A percentile compares a stretch with the other conserved stretches of the same genome.
phyloP scores from a whole-genome alignment of 1,140 invertebrate genomes.

The Vanessa tameamea region DNA sequence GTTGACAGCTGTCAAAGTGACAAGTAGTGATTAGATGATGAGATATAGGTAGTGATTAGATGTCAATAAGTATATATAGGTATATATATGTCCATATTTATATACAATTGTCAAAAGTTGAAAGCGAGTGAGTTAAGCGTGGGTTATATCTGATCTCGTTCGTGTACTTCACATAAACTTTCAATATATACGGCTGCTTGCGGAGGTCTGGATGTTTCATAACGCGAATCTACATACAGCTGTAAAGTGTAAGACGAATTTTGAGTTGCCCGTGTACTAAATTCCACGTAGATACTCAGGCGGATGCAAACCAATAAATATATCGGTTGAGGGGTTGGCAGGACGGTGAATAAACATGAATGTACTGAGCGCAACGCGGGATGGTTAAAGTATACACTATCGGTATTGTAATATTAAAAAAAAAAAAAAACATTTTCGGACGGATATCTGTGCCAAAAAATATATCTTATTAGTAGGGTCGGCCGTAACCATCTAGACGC shows the following conservation, averaged over 20 bases:
- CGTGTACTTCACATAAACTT: not conserved
- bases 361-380: slow-evolving; percentile 40
- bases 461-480: too few species aligned
- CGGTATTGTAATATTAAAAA: not conserved
- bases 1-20: too few species aligned
- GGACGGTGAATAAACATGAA: slow-evolving; percentile 65
- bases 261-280: slow-evolving; percentile 51
- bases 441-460: too few species aligned
- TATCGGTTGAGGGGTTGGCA: slow-evolving; percentile 55
- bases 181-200: slow-evolving; percentile 7
- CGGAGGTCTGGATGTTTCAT: slow-evolving; percentile 31
- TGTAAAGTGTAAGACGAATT: slow-evolving; percentile 70
- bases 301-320: slow-evolving; percentile 70
- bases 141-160: slow-evolving; percentile 17
- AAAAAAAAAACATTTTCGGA: too few species aligned
- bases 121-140: slow-evolving; percentile 9
- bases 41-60: not conserved
- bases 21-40: not conserved
- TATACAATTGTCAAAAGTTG: slow-evolving; percentile 18
- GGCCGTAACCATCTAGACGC: too few species aligned
- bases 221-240: slow-evolving; percentile 54
- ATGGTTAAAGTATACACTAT: not conserved
- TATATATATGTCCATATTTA: not conserved
- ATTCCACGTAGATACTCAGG: slow-evolving; percentile 55
- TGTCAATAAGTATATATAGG: not conserved